phyloP scores from a whole-genome alignment of 1,140 invertebrate genomes.

The Drosophila chauvacae region DNA sequence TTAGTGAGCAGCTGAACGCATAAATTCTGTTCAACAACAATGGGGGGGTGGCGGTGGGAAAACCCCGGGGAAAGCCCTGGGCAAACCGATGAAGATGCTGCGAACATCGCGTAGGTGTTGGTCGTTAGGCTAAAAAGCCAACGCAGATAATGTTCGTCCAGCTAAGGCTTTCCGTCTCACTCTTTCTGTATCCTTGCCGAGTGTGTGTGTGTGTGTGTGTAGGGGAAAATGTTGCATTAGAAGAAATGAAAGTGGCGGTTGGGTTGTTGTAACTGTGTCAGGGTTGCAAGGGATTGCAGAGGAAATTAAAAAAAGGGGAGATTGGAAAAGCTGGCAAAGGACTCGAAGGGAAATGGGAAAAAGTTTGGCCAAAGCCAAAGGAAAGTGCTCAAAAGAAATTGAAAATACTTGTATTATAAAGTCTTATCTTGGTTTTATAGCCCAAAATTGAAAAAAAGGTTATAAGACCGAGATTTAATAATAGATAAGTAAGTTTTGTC shows the following conservation, averaged over 20 bases:
- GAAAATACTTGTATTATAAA: slow-evolving; percentile 21
- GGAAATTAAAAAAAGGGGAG: slow-evolving; percentile 48
- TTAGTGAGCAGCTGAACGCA: slow-evolving; percentile 74
- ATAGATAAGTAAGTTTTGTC: neutral
- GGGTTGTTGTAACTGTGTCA: slow-evolving; percentile 36
- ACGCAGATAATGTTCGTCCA: slow-evolving; percentile 64
- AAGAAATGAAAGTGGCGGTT: slow-evolving; percentile 34
- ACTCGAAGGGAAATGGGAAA: slow-evolving; percentile 38
- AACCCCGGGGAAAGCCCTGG: neutral
- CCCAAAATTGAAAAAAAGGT: slow-evolving; percentile 17
- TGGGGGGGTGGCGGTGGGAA: slow-evolving; percentile 29
- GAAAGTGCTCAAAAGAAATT: slow-evolving; percentile 33
- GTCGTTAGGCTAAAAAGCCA: slow-evolving; percentile 81
- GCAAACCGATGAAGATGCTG: slow-evolving; percentile 10
- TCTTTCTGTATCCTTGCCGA: neutral
- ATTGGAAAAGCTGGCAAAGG: slow-evolving; percentile 43
- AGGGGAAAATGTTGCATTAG: slow-evolving; percentile 49
- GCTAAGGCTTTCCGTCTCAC: neutral
- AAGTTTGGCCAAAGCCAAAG: slow-evolving; percentile 23
- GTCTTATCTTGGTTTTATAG: neutral
- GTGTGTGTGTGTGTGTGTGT: neutral
- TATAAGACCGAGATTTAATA: slow-evolving; percentile 1
- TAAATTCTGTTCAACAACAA: slow-evolving; percentile 77
- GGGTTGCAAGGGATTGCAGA: slow-evolving; percentile 65
- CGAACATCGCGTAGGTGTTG: slow-evolving; percentile 46